Conservation (phyloP, 2,888 invertebrate species). For the Blastobasis lacticolella region DNA sequence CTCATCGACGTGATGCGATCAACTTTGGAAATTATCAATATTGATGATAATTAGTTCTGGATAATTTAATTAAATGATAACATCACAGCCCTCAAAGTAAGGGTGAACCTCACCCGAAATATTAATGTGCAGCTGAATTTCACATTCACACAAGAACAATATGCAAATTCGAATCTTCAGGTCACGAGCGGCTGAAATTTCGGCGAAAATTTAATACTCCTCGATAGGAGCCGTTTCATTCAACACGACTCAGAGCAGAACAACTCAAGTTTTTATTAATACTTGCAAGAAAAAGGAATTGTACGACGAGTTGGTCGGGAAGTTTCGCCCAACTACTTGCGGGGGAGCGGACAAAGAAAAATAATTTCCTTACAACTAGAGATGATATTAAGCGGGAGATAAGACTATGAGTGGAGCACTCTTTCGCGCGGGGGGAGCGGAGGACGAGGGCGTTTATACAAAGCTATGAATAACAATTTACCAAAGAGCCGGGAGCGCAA, state of each 20-base stretch:
- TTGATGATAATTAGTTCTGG: constrained; percentile 9
- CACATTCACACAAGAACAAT: too few relatives aligned
- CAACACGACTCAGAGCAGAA: background rate
- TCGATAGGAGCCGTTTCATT: background rate
- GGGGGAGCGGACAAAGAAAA: constrained; percentile 41
- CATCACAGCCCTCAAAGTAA: background rate
- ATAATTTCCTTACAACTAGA: constrained; percentile 48
- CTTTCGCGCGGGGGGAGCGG: constrained; percentile 30
- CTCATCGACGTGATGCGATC: background rate
- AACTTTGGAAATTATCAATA: constrained; percentile 15
- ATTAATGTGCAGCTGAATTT: constrained; percentile 6
- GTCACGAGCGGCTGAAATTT: background rate
- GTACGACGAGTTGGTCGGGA: constrained; percentile 1
- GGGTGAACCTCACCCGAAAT: background rate
- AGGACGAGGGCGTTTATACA: constrained; percentile 57
- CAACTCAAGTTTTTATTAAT: constrained; percentile 7
- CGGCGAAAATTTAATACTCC: background rate
- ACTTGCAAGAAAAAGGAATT: constrained; percentile 2
- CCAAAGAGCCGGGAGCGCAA: constrained; percentile 65
- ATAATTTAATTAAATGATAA: background rate
- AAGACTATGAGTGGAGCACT: constrained; percentile 63
- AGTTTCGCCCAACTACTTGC: constrained; percentile 27
- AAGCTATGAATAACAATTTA: constrained; percentile 73
- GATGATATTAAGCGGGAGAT: constrained; percentile 59
- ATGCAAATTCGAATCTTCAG: too few relatives aligned